Conservation (phyloP, 2,888 invertebrate species). For the Perithous albicinctus region DNA sequence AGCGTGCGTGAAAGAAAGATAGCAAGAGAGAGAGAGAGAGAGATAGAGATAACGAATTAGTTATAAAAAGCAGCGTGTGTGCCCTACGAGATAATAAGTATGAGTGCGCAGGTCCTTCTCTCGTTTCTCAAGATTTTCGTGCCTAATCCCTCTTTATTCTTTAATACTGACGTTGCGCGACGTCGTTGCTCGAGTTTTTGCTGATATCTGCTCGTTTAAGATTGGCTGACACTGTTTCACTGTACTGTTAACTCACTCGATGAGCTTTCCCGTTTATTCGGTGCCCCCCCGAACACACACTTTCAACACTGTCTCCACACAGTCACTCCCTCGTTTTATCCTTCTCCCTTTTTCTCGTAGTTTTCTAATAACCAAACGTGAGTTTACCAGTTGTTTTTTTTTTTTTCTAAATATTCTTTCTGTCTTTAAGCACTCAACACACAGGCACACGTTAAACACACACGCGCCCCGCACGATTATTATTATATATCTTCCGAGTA, state of each 20-base stretch:
- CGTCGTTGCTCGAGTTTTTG: background rate
- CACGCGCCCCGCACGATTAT: constrained; percentile 36
- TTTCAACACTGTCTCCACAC: no score
- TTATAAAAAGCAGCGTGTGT: constrained; percentile 27
- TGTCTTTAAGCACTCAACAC: constrained; percentile 35
- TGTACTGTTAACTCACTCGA: constrained; percentile 2
- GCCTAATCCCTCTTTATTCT: background rate
- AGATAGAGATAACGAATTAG: background rate
- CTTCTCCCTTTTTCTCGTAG: background rate
- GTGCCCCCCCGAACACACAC: background rate
- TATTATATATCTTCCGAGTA: constrained; percentile 25
- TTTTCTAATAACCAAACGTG: background rate
- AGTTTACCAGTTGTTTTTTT: constrained; percentile 27
- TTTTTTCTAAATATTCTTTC: no score
- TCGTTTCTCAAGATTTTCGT: constrained; percentile 1
- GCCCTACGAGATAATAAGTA: background rate
- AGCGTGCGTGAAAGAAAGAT: background rate
- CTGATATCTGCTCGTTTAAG: background rate
- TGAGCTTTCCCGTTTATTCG: constrained; percentile 36
- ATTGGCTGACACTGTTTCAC: background rate
- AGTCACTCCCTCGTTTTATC: constrained; percentile 1
- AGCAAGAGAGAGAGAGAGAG: background rate
- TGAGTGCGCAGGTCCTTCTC: constrained; percentile 29
- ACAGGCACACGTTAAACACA: constrained; percentile 7
- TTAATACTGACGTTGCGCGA: background rate